These are phyloP conservation scores for Muscicapa adusta DNA, from an alignment of 2,113 vertebrate species.

Conservation along the genomic window DNA sequence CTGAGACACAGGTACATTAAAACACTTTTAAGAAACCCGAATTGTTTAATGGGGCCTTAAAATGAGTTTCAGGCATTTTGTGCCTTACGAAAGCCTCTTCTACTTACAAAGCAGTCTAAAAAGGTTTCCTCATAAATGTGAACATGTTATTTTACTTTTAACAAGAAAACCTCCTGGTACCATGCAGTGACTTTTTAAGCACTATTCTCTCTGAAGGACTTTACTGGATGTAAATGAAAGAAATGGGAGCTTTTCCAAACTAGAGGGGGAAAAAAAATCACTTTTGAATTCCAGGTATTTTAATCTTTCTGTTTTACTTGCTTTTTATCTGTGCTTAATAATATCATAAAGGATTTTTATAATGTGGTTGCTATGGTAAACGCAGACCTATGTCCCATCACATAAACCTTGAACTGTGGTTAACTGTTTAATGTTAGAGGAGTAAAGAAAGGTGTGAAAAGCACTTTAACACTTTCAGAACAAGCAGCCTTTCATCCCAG, in stretches of 20 bases:
- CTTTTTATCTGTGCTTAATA: conserved; percentile 29
- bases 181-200: conserved; percentile 3
- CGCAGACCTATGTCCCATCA: background rate
- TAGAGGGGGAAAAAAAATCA: background rate
- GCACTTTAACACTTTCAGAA: background rate
- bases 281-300: conserved; percentile 25
- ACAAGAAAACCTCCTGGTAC: background rate
- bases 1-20: background rate
- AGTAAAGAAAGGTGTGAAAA: background rate
- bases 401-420: background rate
- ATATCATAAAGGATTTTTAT: background rate
- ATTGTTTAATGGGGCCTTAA: background rate
- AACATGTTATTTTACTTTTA: conserved; percentile 4
- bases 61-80: background rate
- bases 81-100: background rate
- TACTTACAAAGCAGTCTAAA: background rate
- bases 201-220: conserved; percentile 19
- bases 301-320: conserved; percentile 18
- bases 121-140: background rate
- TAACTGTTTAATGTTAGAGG: conserved; percentile 14
- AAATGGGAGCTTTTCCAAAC: conserved; percentile 8
- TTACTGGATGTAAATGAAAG: conserved; percentile 18
- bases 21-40: background rate
- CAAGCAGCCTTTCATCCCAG: background rate
- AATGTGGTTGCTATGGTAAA: conserved; percentile 31